Conservation (phyloP, 2,888 invertebrate genomes). For the Rhagophthalmus giganteus region DNA sequence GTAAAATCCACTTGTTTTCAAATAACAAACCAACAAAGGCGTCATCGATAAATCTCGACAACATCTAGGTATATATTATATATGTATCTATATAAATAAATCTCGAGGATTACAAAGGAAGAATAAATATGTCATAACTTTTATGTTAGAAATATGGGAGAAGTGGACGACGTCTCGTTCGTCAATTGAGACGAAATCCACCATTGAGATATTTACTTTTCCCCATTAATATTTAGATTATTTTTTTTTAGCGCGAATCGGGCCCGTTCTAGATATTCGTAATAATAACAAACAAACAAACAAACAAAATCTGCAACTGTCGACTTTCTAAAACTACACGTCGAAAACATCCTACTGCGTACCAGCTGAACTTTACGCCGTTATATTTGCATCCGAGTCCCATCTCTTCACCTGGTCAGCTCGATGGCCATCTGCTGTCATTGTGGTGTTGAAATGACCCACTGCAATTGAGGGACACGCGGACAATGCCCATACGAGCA, state of each 20-base stretch:
- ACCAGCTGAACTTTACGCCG: conserved; percentile 25
- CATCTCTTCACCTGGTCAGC: conserved; percentile 50
- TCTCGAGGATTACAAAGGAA: conserved; percentile 1
- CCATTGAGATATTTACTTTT: conserved; percentile 6
- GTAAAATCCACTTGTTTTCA: conserved; percentile 9
- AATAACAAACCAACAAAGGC: conserved; percentile 8
- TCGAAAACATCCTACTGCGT: conserved; percentile 22
- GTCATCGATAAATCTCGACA: background rate
- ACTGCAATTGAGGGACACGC: conserved; percentile 34
- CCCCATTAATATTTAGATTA: conserved; percentile 2
- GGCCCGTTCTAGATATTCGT: background rate
- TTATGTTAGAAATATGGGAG: conserved; percentile 12
- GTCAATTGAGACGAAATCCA: too few relatives aligned
- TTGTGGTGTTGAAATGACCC: conserved; percentile 53
- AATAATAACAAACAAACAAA: conserved; percentile 4
- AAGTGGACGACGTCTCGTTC: too few relatives aligned
- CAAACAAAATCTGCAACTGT: conserved; percentile 30
- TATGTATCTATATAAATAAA: background rate
- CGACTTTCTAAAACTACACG: conserved; percentile 17
- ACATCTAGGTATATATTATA: too few relatives aligned
- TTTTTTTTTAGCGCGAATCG: background rate
- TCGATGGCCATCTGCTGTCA: conserved; percentile 52
- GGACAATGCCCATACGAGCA: conserved; percentile 20
- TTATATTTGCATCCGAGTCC: conserved; percentile 42
- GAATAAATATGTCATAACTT: conserved; percentile 18